Evolutionary conservation across 2,797 vertebrate genomes (phyloP), one percentile per base, ranked within the genome.

Genomic region (Taeniopygia guttata): DNA sequence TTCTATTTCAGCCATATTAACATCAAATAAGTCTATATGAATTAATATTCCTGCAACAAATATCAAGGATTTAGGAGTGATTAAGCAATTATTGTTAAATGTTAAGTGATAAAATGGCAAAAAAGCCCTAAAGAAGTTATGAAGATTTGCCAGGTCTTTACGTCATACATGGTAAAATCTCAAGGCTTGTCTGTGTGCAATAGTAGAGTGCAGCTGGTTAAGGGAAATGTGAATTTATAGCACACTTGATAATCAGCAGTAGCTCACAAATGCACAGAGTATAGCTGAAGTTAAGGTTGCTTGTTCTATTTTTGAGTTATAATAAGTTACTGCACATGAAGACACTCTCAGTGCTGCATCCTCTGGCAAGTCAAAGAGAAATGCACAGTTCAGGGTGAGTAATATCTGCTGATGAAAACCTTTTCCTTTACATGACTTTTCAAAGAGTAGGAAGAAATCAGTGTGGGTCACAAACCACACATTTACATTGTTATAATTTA

Each of bases 31-130:
- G 34, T 66, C 59, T 48, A 89, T 94, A 90, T 97, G 93, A 96
- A 96, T 95, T 94, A 96, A 96, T 97, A 92, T 84, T 89, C 60
- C 64, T 75, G 78, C 78, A 91, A 94, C 92, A 97, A 96, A 96
- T 95, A 96, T 84, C 80, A 95, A 92, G 83, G 58, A 93, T 16
- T 89, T 84, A 92, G 87, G 72, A 95, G 93, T 66, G 56, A 96
- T 95, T 93, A 97, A 94, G 58, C n/a, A 62, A 95, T 93, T 93
- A 88, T 78, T 95, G 45, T 85, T 84, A 96, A 96, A 91, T 93
- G 21, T 70, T 92, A 67, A 40, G 51, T 51, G 63, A 48, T 45
- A 67, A 85, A 78, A 79, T 43, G 27, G 22, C 2, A 87, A 96
- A 75, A 92, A 92, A 45, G 10, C 34, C 17, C 93, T 90, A 82